phyloP scores from a whole-genome alignment of 2,888 invertebrate genomes.

The Clanis bilineata region DNA sequence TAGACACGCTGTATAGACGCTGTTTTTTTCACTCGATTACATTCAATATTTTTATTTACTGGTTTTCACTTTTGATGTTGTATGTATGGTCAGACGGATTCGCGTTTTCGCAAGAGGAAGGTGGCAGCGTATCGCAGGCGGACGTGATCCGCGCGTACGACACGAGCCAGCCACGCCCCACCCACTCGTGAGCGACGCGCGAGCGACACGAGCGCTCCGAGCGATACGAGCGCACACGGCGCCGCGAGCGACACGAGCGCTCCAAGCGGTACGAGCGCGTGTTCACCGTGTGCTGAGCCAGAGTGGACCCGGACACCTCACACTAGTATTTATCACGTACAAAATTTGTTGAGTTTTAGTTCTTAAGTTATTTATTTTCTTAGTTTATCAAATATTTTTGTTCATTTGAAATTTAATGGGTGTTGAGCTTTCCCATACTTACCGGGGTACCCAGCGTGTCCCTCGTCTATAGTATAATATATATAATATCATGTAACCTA shows the following conservation, averaged over 20 bases:
- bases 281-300: not conserved
- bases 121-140: conserved; percentile 96
- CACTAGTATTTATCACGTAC: not conserved
- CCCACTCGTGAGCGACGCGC: conserved; percentile 83
- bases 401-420: not conserved
- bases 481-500: conserved; percentile 30
- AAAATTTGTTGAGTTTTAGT: conserved; percentile 3
- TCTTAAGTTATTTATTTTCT: not conserved
- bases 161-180: conserved; percentile 93
- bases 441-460: not conserved
- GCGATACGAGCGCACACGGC: not conserved
- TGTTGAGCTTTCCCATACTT: not conserved
- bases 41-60: not conserved
- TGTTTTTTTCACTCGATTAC: not conserved
- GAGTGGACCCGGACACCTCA: not conserved
- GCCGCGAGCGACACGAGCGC: not conserved
- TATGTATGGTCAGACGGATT: conserved; percentile 90
- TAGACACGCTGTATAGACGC: conserved; percentile 20
- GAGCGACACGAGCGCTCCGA: conserved; percentile 17
- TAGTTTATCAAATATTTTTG: not conserved
- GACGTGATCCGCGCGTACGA: conserved; percentile 98
- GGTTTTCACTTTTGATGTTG: conserved; percentile 12
- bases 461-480: conserved; percentile 26
- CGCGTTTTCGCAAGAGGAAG: conserved; percentile 99
- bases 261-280: not conserved